A percentile compares a stretch with the other conserved stretches of the same genome.
Evolutionary conservation across 35 echinoderm and acorn worm species (phyloP).

Genomic region (Strongylocentrotus purpuratus): DNA sequence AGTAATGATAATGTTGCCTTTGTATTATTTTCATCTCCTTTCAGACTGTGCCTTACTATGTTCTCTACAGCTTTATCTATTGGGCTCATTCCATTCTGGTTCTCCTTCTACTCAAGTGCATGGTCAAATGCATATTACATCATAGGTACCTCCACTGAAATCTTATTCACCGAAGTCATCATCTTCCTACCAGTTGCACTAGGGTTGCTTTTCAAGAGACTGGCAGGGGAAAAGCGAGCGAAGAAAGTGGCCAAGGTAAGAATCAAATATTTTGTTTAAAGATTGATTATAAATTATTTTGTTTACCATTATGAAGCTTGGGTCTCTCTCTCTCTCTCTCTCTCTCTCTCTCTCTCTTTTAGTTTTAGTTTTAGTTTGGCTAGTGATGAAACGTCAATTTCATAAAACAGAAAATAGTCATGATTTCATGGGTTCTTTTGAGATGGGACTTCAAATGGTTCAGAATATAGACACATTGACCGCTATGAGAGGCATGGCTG

Average conservation of each 20-base stretch:
- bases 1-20: not conserved
- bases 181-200: slow-evolving; percentile 55
- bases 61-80: slow-evolving; percentile 61
- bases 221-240: not conserved
- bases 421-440: too few species aligned
- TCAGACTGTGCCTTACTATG: slow-evolving; percentile 59
- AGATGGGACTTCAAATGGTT: too few species aligned
- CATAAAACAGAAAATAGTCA: too few species aligned
- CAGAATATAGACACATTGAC: too few species aligned
- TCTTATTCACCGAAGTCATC: slow-evolving; percentile 1
- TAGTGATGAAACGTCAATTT: too few species aligned
- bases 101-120: slow-evolving; percentile 62
- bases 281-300: too few species aligned
- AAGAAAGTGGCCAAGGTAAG: slow-evolving; percentile 39
- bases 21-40: not conserved
- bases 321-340: too few species aligned
- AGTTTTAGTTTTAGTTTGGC: too few species aligned
- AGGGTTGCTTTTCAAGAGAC: slow-evolving; percentile 45
- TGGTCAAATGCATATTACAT: slow-evolving; percentile 59
- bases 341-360: too few species aligned
- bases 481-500: too few species aligned
- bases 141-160: slow-evolving; percentile 51
- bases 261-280: not conserved
- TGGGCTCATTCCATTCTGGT: slow-evolving; percentile 67
- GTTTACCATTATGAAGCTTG: too few species aligned